Percentiles rank a stretch among this genome's conserved stretches.
Evolutionary conservation across 2,113 vertebrate genomes (phyloP).

Genomic region (Empidonax alnorum): DNA sequence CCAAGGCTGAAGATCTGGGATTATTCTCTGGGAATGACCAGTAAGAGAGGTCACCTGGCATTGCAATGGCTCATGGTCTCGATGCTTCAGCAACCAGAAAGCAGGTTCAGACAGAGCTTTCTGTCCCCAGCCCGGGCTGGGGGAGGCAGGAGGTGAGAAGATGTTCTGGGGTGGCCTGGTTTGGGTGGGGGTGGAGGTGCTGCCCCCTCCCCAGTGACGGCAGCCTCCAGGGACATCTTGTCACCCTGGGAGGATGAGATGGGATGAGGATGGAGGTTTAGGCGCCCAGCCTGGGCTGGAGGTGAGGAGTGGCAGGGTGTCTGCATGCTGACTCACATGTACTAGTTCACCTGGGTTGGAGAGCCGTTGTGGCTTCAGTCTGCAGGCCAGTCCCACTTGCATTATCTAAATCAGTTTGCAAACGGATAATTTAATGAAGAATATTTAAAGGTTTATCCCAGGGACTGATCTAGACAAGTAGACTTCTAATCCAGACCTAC

Average conservation of each 20-base stretch:
- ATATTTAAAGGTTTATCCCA: conserved; percentile 16
- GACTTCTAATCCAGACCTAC: not conserved
- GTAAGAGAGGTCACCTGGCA: conserved; percentile 27
- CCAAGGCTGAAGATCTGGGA: not conserved
- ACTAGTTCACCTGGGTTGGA: conserved; percentile 73
- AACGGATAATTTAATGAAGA: conserved; percentile 63
- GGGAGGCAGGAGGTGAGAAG: not conserved
- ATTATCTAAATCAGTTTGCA: conserved; percentile 72
- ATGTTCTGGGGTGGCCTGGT: conserved; percentile 44
- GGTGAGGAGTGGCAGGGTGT: conserved; percentile 55
- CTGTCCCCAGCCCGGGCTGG: not conserved
- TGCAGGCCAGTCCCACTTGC: conserved; percentile 73
- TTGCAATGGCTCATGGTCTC: conserved; percentile 39
- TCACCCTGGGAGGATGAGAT: conserved; percentile 47
- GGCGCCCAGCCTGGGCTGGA: conserved; percentile 29
- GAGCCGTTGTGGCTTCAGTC: conserved; percentile 72
- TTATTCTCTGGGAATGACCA: not conserved
- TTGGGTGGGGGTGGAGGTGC: not conserved
- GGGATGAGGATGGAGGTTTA: conserved; percentile 57
- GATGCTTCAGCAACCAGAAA: conserved; percentile 17
- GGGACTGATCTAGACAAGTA: conserved; percentile 42
- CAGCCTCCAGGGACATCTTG: conserved; percentile 52
- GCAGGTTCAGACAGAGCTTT: not conserved
- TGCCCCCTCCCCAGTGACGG: not conserved
- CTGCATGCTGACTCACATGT: conserved; percentile 76